These are phyloP conservation scores for Gadopsis bispinosus DNA, from an alignment of 2,797 vertebrate species.

Conservation along the genomic window DNA sequence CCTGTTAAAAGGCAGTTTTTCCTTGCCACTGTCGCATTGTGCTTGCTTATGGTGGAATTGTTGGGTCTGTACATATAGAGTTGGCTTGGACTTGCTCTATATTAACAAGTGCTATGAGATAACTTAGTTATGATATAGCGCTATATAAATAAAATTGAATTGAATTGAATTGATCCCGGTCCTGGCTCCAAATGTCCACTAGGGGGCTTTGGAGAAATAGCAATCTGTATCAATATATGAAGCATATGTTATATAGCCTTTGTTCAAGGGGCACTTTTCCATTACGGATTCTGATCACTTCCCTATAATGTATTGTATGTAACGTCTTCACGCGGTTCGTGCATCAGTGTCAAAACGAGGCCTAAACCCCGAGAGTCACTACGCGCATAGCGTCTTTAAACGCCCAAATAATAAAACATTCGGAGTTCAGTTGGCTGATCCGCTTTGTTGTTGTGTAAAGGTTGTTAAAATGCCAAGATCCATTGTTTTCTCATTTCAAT, in stretches of 20 bases:
- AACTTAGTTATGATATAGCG: too few relatives aligned
- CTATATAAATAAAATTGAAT: too few relatives aligned
- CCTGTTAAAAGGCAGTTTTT: too few relatives aligned
- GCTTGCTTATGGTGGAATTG: too few relatives aligned
- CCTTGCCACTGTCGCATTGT: too few relatives aligned
- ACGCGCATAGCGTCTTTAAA: neutral
- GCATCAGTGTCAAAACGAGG: neutral
- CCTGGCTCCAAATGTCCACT: conserved; percentile 51
- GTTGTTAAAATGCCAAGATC: neutral
- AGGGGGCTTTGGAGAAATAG: conserved; percentile 58
- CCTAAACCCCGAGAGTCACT: neutral
- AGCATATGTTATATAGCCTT: fast-evolving
- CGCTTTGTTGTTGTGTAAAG: neutral
- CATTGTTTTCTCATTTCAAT: neutral
- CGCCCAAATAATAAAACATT: neutral
- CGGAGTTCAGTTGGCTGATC: too few relatives aligned
- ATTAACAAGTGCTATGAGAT: too few relatives aligned
- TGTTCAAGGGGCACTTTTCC: neutral
- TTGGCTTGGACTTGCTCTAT: too few relatives aligned
- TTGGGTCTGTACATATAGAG: too few relatives aligned
- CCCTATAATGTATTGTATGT: too few relatives aligned
- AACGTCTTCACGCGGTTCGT: neutral
- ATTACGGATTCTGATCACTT: neutral
- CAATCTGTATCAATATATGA: neutral
- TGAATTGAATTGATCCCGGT: neutral